Evolutionary conservation across 2,113 vertebrate genomes (phyloP).

Genomic region (Ceyx margarethae): DNA sequence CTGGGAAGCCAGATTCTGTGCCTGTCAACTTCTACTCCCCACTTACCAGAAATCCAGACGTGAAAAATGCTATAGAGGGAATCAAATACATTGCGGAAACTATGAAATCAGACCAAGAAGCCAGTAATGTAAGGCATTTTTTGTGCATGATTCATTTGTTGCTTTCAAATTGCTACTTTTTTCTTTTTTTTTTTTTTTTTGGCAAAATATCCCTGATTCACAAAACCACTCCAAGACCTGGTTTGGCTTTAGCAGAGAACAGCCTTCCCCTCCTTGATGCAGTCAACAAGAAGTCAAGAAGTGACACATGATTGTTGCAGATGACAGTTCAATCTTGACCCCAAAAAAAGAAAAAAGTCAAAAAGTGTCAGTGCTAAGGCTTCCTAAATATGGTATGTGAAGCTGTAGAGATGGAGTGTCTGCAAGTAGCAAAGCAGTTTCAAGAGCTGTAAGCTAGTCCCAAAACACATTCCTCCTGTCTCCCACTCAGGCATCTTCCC

Average conservation of each 20-base stretch:
- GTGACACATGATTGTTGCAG: background rate
- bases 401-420: background rate
- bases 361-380: background rate
- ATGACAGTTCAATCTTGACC: background rate
- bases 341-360: background rate
- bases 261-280: background rate
- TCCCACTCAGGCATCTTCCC: background rate
- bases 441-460: background rate
- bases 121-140: conserved; percentile 85
- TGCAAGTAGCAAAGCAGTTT: background rate
- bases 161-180: background rate
- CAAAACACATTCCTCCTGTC: conserved; percentile 2
- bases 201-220: background rate
- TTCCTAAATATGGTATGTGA: background rate
- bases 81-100: conserved; percentile 98
- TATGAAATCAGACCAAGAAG: conserved; percentile 95
- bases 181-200: background rate
- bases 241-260: background rate
- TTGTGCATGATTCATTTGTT: background rate
- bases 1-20: conserved; percentile 86
- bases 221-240: background rate
- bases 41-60: conserved; percentile 90
- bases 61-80: conserved; percentile 94
- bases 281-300: background rate
- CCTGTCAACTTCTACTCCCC: conserved; percentile 88